A percentile compares a stretch with the other conserved stretches of the same genome.
Evolutionary conservation across 2,888 invertebrate genomes (phyloP).

Genomic region (Diarsia brunnea): DNA sequence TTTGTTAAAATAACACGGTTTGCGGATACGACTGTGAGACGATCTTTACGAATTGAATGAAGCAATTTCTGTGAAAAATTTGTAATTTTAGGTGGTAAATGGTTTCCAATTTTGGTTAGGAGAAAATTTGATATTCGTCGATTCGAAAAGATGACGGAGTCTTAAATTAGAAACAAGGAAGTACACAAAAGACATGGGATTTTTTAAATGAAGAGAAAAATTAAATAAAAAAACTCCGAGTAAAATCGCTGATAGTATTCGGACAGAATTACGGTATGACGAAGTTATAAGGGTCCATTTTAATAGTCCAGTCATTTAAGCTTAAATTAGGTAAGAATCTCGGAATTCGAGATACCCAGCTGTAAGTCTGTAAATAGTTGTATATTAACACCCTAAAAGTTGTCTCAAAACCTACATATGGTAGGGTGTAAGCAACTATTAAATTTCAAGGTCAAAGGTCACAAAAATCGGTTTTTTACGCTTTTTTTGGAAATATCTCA

Average conservation of each 20-base stretch:
- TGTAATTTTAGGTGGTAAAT: neutral
- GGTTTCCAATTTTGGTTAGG: neutral
- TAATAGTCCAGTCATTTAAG: too few species aligned
- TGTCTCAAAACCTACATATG: too few species aligned
- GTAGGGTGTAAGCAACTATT: too few species aligned
- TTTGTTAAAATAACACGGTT: constrained; percentile 17
- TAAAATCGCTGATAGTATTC: neutral
- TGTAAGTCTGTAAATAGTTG: too few species aligned
- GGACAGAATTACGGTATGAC: neutral
- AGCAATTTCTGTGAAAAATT: neutral
- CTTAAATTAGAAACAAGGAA: neutral
- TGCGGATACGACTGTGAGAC: neutral
- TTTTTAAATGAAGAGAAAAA: neutral
- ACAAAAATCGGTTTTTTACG: too few species aligned
- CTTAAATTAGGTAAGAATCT: too few species aligned
- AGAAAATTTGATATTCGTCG: neutral
- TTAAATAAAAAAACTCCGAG: neutral
- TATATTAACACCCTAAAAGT: too few species aligned
- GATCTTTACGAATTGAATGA: constrained; percentile 2
- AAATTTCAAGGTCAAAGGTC: too few species aligned
- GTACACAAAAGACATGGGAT: neutral
- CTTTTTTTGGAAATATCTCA: too few species aligned
- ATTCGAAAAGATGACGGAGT: neutral
- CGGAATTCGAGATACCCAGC: too few species aligned
- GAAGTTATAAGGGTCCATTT: neutral